Percentiles rank a stretch among this genome's conserved stretches.
These are phyloP conservation scores for Drosophila ananassae DNA, from an alignment of 1,140 invertebrate genomes.

Conservation along the genomic window DNA sequence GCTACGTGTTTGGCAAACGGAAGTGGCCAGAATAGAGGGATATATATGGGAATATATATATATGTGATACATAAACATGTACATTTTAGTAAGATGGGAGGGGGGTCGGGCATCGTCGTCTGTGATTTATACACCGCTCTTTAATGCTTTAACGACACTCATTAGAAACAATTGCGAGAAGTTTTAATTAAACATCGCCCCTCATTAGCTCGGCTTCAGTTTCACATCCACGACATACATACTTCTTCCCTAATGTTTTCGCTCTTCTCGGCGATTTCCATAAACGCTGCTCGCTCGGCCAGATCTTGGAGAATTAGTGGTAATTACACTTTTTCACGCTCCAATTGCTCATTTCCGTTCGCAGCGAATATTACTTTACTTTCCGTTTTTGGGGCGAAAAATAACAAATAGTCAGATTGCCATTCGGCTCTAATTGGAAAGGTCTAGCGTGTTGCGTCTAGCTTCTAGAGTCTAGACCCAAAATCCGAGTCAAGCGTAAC, in stretches of 20 bases:
- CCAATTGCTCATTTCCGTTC: conserved; percentile 75
- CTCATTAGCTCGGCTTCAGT: conserved; percentile 49
- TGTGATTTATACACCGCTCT: conserved; percentile 76
- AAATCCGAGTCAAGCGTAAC: conserved; percentile 40
- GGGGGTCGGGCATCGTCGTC: conserved; percentile 8
- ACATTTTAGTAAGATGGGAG: conserved; percentile 28
- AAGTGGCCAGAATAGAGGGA: conserved; percentile 68
- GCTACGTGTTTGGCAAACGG: conserved; percentile 81
- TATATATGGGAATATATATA: conserved; percentile 27
- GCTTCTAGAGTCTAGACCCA: conserved; percentile 22
- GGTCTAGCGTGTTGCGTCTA: conserved; percentile 4
- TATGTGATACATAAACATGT: conserved; percentile 31
- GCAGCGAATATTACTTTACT: conserved; percentile 37
- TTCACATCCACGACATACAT: background rate
- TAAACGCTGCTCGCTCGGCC: conserved; percentile 51
- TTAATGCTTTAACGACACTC: conserved; percentile 76
- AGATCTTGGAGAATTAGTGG: conserved; percentile 55
- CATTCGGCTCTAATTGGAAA: conserved; percentile 14
- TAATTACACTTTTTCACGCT: conserved; percentile 75
- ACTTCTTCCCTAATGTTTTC: background rate
- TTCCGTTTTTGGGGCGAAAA: conserved; percentile 47
- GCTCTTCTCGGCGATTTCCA: conserved; percentile 44
- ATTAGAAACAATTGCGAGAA: conserved; percentile 82
- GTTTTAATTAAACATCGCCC: conserved; percentile 76
- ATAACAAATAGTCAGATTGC: conserved; percentile 36